Evolutionary conservation across 2,113 vertebrate genomes (phyloP).

Genomic region (Promerops cafer): DNA sequence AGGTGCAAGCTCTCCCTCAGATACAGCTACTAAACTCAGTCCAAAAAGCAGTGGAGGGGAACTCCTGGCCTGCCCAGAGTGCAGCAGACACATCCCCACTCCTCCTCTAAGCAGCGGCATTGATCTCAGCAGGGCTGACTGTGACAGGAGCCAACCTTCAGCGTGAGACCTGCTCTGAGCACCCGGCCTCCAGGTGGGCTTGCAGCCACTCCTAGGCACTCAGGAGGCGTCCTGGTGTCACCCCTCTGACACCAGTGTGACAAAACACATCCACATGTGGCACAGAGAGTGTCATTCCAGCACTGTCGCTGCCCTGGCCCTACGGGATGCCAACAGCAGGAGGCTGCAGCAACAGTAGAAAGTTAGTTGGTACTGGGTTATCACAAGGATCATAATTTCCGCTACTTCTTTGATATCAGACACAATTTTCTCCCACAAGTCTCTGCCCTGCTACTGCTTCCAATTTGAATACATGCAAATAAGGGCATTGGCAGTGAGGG

Average conservation of each 20-base stretch:
- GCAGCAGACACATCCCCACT: accelerated
- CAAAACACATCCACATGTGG: neutral
- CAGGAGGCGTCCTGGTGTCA: accelerated
- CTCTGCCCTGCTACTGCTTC: neutral
- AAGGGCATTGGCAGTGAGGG: neutral
- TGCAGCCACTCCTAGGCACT: neutral
- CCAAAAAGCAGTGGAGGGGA: neutral
- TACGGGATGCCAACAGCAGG: accelerated
- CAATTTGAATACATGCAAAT: accelerated
- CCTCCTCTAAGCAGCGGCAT: neutral
- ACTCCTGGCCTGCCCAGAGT: neutral
- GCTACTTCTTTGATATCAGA: neutral
- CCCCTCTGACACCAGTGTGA: accelerated
- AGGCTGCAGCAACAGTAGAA: neutral
- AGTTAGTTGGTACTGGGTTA: neutral
- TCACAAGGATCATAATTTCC: neutral
- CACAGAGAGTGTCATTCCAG: neutral
- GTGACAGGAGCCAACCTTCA: neutral
- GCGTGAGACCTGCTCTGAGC: neutral
- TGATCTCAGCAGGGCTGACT: neutral
- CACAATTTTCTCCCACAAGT: neutral
- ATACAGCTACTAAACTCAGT: neutral
- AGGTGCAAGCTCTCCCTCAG: neutral
- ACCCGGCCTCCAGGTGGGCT: neutral
- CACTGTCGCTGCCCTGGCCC: neutral